Percentiles rank a stretch among this genome's conserved stretches.
Evolutionary conservation across 1,140 invertebrate genomes (phyloP).

Genomic region (Condylostylus longicornis): DNA sequence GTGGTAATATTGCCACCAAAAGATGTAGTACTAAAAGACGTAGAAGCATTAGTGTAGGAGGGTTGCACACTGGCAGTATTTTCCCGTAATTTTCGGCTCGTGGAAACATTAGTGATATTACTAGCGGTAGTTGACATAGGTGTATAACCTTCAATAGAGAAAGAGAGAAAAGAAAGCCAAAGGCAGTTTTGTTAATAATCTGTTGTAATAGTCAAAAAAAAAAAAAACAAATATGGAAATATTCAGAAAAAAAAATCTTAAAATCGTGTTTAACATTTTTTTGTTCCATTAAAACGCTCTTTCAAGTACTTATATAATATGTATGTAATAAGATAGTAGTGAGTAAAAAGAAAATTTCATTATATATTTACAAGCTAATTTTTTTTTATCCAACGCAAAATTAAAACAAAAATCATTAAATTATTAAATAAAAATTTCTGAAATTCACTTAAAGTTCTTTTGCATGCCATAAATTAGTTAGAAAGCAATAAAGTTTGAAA

Average conservation of each 20-base stretch:
- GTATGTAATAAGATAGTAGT: no score
- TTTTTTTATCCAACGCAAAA: no score
- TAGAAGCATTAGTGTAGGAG: neutral
- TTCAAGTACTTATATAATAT: no score
- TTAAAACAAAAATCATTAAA: no score
- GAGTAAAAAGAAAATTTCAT: no score
- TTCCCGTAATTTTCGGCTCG: neutral
- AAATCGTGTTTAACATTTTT: neutral
- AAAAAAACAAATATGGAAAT: constrained; percentile 3
- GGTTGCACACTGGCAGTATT: neutral
- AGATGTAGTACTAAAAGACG: neutral
- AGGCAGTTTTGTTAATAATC: constrained; percentile 15
- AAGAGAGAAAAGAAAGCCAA: constrained; percentile 25
- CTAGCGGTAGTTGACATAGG: neutral
- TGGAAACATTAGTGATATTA: no score
- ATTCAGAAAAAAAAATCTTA: neutral
- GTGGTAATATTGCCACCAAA: neutral
- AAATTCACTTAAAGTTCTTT: no score
- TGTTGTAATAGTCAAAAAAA: constrained; percentile 7
- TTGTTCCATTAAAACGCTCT: no score
- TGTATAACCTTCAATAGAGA: constrained; percentile 11
- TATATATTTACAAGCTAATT: no score
- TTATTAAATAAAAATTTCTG: no score
- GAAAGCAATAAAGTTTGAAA: no score
- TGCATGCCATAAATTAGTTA: no score